These are phyloP conservation scores for Actinopyga echinites DNA, from an alignment of 53 echinoderm and acorn worm species.

Conservation along the genomic window DNA sequence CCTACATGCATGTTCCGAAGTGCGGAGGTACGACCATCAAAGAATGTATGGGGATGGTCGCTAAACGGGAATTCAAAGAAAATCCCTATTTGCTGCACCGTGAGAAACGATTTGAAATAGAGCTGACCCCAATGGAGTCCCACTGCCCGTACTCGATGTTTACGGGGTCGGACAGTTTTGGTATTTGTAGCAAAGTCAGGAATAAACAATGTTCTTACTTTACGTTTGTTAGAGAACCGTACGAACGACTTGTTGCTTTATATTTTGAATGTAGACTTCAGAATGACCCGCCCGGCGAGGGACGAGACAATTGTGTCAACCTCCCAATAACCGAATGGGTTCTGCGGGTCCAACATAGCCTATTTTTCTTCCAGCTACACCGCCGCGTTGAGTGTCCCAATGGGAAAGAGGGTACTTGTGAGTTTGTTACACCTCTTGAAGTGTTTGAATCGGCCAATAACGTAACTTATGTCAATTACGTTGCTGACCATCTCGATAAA, in stretches of 20 bases:
- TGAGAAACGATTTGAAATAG: background rate
- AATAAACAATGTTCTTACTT: conserved; percentile 1
- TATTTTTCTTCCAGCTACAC: conserved; percentile 27
- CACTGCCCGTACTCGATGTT: background rate
- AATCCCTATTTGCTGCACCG: background rate
- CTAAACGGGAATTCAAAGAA: background rate
- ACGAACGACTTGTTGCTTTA: conserved; percentile 14
- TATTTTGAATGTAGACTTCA: conserved; percentile 26
- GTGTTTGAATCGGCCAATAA: background rate
- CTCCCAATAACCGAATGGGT: conserved; percentile 13
- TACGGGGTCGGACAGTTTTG: conserved; percentile 11
- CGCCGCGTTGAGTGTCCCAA: background rate
- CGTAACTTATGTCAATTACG: conserved; percentile 15
- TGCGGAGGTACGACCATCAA: conserved; percentile 13
- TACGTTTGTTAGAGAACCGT: conserved; percentile 10
- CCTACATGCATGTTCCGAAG: conserved; percentile 22
- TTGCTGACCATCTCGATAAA: conserved; percentile 9
- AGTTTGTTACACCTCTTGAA: background rate
- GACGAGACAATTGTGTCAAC: background rate
- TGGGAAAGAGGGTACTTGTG: background rate
- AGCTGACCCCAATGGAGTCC: background rate
- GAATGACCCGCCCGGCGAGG: conserved; percentile 12
- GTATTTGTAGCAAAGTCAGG: conserved; percentile 1
- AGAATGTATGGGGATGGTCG: conserved; percentile 20
- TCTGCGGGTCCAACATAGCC: background rate